These are phyloP conservation scores for Idaea straminata DNA, from an alignment of 2,888 invertebrate genomes.

Conservation along the genomic window DNA sequence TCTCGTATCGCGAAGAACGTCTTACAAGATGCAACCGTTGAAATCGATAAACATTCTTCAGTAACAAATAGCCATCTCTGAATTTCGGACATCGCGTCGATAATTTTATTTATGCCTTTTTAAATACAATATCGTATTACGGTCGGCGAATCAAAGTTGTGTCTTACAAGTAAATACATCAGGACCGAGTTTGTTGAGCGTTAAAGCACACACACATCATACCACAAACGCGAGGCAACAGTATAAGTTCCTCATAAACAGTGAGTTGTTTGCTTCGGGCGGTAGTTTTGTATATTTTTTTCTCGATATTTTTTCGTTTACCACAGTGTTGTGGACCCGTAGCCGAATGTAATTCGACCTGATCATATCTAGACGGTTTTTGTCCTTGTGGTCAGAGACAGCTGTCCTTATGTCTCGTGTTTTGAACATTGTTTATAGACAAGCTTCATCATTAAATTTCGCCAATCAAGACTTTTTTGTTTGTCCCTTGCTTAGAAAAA, in stretches of 20 bases:
- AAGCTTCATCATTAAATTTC: conserved; percentile 37
- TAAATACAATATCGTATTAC: conserved; percentile 41
- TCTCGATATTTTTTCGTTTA: conserved; percentile 52
- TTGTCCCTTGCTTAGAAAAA: conserved; percentile 3
- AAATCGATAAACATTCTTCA: conserved; percentile 37
- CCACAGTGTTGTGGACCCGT: conserved; percentile 47
- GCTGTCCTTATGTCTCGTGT: conserved; percentile 63
- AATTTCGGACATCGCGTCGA: conserved; percentile 43
- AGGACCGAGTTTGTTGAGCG: conserved; percentile 43
- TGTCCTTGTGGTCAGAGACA: conserved; percentile 75
- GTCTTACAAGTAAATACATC: conserved; percentile 27
- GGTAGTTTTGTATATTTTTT: conserved; percentile 48
- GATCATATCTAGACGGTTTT: conserved; percentile 75
- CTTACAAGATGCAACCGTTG: conserved; percentile 36
- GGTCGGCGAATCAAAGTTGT: conserved; percentile 48
- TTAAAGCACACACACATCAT: conserved; percentile 46
- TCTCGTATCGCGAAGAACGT: conserved; percentile 40
- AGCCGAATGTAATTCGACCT: conserved; percentile 76
- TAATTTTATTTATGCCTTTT: conserved; percentile 54
- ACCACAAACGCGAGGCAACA: conserved; percentile 41
- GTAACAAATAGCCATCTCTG: conserved; percentile 34
- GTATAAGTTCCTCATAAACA: conserved; percentile 57
- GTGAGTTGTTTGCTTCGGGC: conserved; percentile 63
- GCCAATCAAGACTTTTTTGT: conserved; percentile 23
- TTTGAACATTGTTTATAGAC: conserved; percentile 64